Conservation (phyloP, 1,140 invertebrate genomes). For the Panulirus ornatus region DNA sequence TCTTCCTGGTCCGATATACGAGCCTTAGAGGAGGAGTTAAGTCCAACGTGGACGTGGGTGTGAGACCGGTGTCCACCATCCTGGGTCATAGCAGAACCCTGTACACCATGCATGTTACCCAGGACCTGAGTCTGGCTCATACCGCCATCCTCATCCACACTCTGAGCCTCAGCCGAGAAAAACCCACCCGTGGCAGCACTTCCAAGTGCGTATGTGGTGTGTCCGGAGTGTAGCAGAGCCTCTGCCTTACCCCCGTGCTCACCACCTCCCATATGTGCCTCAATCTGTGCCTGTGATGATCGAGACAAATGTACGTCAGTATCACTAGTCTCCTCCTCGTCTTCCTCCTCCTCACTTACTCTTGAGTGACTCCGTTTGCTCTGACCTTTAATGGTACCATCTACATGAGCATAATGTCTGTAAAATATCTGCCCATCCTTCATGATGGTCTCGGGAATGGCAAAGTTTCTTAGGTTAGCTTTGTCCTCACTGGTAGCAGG, state of each 20-base stretch:
- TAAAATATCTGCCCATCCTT: constrained; percentile 64
- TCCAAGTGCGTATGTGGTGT: background rate
- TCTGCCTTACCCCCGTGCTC: background rate
- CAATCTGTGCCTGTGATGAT: constrained; percentile 12
- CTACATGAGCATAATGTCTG: constrained; percentile 30
- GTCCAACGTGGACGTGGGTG: constrained; percentile 5
- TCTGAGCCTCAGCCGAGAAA: constrained; percentile 30
- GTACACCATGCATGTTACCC: constrained; percentile 29
- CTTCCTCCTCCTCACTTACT: background rate
- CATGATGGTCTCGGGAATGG: constrained; percentile 53
- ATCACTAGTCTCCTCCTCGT: background rate
- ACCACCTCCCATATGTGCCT: constrained; percentile 20
- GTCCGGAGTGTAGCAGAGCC: constrained; percentile 1
- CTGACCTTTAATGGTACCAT: constrained; percentile 20
- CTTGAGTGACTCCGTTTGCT: constrained; percentile 41
- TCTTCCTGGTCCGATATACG: constrained; percentile 10
- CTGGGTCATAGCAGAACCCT: constrained; percentile 19
- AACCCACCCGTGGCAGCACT: constrained; percentile 7
- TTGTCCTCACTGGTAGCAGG: background rate
- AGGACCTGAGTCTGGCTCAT: constrained; percentile 30
- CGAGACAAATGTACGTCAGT: background rate
- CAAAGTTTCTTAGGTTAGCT: background rate
- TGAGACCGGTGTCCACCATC: constrained; percentile 16
- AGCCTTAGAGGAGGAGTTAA: constrained; percentile 28
- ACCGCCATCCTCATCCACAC: background rate